Evolutionary conservation across 53 echinoderm and acorn worm genomes (phyloP).

Genomic region (Mesocentrotus franciscanus): DNA sequence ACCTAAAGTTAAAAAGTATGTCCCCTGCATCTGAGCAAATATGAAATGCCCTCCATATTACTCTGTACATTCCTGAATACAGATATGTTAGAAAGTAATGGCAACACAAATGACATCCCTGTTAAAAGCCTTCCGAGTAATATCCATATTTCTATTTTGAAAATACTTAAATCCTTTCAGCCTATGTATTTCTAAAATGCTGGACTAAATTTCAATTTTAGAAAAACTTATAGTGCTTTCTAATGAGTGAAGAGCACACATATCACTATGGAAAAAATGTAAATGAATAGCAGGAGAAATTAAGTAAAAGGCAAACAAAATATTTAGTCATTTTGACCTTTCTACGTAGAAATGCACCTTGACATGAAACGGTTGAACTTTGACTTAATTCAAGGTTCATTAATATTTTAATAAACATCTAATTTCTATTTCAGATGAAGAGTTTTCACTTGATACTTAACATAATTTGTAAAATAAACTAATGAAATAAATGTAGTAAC

Average conservation of each 20-base stretch:
- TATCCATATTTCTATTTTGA: neutral
- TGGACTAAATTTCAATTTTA: neutral
- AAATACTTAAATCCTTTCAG: neutral
- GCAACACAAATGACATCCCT: neutral
- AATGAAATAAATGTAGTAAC: no score
- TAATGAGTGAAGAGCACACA: neutral
- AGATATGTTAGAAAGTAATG: neutral
- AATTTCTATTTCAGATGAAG: neutral
- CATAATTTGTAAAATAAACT: no score
- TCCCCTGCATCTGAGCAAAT: neutral
- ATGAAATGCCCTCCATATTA: neutral
- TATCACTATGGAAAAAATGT: neutral
- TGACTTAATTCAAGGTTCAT: neutral
- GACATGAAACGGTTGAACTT: neutral
- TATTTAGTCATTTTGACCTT: neutral
- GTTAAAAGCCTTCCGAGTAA: neutral
- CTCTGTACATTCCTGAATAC: neutral
- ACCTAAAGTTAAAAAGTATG: neutral
- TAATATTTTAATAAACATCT: neutral
- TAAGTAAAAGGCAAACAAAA: neutral
- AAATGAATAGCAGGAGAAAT: neutral
- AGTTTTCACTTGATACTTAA: no score
- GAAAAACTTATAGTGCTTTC: neutral
- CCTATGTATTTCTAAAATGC: neutral
- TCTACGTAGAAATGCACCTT: neutral